Evolutionary conservation across 2,113 vertebrate species (phyloP), one percentile per base, ranked within the genome.

Genomic region (Chitala chitala): DNA sequence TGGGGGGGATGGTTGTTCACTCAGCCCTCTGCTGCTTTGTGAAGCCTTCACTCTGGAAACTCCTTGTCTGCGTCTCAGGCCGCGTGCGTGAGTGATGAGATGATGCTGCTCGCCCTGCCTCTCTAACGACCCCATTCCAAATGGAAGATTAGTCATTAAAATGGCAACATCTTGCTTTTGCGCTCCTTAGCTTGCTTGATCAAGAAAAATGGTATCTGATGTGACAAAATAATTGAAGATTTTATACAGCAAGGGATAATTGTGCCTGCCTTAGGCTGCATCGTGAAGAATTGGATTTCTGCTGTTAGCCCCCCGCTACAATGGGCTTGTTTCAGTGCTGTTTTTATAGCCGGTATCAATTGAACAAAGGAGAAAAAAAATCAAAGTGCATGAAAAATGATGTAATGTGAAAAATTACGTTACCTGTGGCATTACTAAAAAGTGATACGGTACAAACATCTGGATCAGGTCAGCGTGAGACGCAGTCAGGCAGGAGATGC

Each of bases 201-300:
- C 31, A 70, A 65, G 38, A 38, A n/a, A 79, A 71, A 44, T 58
- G 26, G 44, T 64, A 46, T 78, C 46, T 76, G 46, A 36, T 5
- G 50, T 66, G 51, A n/a, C 6, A 54, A 56, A 69, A 72, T 70
- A 70, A 50, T 61, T 44, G 48, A 44, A 38, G n/a, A 29, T 0
- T 69, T 72, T 73, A 70, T 63, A 72, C 42, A 54, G 31, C 58
- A 59, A 40, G 40, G 36, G 48, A 13, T 54, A 75, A 36, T 42
- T 58, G 53, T 24, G 83, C 65, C 79, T 79, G 75, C 81, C 72
- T 36, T 22, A 54, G 78, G 83, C 78, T 83, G 75, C 81, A 77
- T 79, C 75, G 83, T 78, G 76, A 84, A 66, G 48, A 69, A 78
- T 56, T 75, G 75, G 71, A 82, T 86, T 82, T 80, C 10, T 44